Evolutionary conservation across 1,140 invertebrate genomes (phyloP).

Genomic region (Bradysia coprophila): DNA sequence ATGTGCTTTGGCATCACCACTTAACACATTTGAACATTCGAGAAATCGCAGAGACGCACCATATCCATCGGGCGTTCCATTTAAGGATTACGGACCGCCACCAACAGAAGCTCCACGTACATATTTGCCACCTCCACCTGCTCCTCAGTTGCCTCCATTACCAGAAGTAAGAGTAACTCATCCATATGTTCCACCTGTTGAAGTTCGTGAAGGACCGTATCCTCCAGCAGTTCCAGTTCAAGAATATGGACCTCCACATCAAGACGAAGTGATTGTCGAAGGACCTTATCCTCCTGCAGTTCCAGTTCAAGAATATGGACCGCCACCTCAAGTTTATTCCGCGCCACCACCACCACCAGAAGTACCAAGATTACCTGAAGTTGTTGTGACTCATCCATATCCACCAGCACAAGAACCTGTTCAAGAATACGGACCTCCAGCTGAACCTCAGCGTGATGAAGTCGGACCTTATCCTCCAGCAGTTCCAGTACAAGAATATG

Average conservation of each 20-base stretch:
- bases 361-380: neutral
- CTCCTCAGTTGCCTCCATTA: slow-evolving; percentile 6
- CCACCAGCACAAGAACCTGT: neutral
- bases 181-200: neutral
- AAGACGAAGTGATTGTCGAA: neutral
- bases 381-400: neutral
- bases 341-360: slow-evolving; percentile 3
- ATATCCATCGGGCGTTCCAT: slow-evolving; percentile 6
- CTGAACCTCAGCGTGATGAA: neutral
- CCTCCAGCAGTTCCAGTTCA: slow-evolving; percentile 7
- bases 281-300: slow-evolving; percentile 7
- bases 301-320: neutral
- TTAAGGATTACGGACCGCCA: slow-evolving; percentile 5
- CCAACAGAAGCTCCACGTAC: slow-evolving; percentile 1
- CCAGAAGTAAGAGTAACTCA: neutral
- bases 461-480: slow-evolving; percentile 3
- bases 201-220: too few species aligned
- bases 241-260: slow-evolving; percentile 2
- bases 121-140: slow-evolving; percentile 3
- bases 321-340: slow-evolving; percentile 5
- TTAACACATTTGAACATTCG: too few species aligned
- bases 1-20: too few species aligned
- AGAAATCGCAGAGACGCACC: neutral
- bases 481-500: slow-evolving; percentile 8
- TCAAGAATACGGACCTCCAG: slow-evolving; percentile 2